Evolutionary conservation across 92 coral and sea anemone species (phyloP).

Genomic region (Meandrina meandrites): DNA sequence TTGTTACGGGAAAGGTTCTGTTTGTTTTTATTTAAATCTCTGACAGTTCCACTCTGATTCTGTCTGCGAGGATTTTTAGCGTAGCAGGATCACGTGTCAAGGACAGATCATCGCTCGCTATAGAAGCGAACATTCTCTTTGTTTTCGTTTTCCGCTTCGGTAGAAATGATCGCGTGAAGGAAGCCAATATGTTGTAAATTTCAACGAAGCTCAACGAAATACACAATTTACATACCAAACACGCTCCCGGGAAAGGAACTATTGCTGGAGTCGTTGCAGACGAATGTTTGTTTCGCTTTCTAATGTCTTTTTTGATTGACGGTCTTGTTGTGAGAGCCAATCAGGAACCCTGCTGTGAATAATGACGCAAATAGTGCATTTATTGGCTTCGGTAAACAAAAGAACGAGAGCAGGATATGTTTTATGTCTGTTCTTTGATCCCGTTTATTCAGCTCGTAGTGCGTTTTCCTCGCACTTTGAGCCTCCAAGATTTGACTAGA

Average conservation of each 20-base stretch:
- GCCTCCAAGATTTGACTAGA: not conserved
- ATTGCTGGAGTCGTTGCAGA: constrained; percentile 27
- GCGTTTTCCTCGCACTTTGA: not conserved
- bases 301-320: constrained; percentile 36
- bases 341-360: constrained; percentile 21
- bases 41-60: constrained; percentile 21
- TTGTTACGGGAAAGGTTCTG: not conserved
- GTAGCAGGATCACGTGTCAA: constrained; percentile 38
- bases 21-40: constrained; percentile 34
- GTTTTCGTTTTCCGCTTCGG: constrained; percentile 19
- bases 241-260: constrained; percentile 19
- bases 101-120: constrained; percentile 41
- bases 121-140: constrained; percentile 15
- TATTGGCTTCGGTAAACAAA: constrained; percentile 42
- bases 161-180: constrained; percentile 28
- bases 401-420: constrained; percentile 30
- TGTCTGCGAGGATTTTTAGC: constrained; percentile 30
- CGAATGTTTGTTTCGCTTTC: constrained; percentile 51
- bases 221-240: constrained; percentile 28
- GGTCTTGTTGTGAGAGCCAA: constrained; percentile 16
- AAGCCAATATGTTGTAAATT: constrained; percentile 10
- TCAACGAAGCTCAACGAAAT: constrained; percentile 29
- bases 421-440: constrained; percentile 18
- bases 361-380: constrained; percentile 47
- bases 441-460: constrained; percentile 21